Conservation (phyloP, 1,140 invertebrate genomes). For the fruit fly (Drosophila melanogaster) region Release_6_plus_ISO1_MT NT_033777.3:25121001-25121500, state of each 20-base stretch:
- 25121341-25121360: not conserved
- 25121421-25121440: not conserved
- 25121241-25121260: constrained; percentile 11
- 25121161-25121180: constrained; percentile 67
- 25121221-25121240: constrained; percentile 1
- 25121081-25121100: constrained; percentile 18
- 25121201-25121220: constrained; percentile 36
- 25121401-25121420: not conserved
- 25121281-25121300: too few relatives aligned
- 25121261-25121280: constrained; percentile 5
- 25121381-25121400: not conserved
- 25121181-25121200: constrained; percentile 35
- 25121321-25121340: not conserved
- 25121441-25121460: not conserved
- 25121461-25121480: not conserved
- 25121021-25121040: constrained; percentile 32
- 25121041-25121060: constrained; percentile 19
- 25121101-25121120: constrained; percentile 34
- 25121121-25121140: constrained; percentile 54
- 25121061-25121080: constrained; percentile 40
- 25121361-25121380: not conserved
- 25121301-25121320: too few relatives aligned
- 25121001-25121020: constrained; percentile 23
- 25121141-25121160: constrained; percentile 76
- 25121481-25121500: not conserved